phyloP scores from a whole-genome alignment of 2,797 vertebrate genomes.

The Malurus splendens region DNA sequence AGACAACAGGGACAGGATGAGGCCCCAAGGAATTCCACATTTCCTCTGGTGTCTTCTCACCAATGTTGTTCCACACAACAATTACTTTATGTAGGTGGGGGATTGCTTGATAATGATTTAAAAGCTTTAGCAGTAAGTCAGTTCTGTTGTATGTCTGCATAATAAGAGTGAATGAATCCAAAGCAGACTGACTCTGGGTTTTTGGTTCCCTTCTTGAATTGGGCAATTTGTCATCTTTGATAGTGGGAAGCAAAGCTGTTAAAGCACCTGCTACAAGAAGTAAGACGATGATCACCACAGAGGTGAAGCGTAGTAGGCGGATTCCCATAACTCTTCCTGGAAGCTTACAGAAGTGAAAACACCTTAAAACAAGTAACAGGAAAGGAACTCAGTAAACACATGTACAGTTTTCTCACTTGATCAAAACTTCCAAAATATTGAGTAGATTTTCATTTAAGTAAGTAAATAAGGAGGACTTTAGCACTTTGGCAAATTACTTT shows the following conservation, averaged over 20 bases:
- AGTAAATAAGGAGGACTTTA: background rate
- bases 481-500: background rate
- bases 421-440: background rate
- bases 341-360: constrained; percentile 69
- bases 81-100: constrained; percentile 84
- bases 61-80: constrained; percentile 92
- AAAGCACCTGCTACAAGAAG: constrained; percentile 74
- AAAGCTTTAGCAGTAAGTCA: constrained; percentile 85
- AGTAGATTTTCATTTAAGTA: background rate
- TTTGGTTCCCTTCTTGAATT: constrained; percentile 64
- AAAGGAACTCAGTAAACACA: background rate
- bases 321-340: constrained; percentile 73
- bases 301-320: constrained; percentile 66
- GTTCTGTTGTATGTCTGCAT: constrained; percentile 95
- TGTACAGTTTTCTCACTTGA: background rate
- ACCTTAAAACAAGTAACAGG: constrained; percentile 50
- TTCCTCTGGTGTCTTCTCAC: constrained; percentile 78
- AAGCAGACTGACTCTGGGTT: constrained; percentile 42
- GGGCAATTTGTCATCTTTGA: constrained; percentile 73
- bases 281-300: constrained; percentile 68
- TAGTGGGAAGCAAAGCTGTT: constrained; percentile 72
- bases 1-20: constrained; percentile 86
- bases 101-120: constrained; percentile 92
- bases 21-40: constrained; percentile 86
- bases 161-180: constrained; percentile 83